phyloP scores from a whole-genome alignment of 2,113 vertebrate species.

The Glaucidium brasilianum region DNA sequence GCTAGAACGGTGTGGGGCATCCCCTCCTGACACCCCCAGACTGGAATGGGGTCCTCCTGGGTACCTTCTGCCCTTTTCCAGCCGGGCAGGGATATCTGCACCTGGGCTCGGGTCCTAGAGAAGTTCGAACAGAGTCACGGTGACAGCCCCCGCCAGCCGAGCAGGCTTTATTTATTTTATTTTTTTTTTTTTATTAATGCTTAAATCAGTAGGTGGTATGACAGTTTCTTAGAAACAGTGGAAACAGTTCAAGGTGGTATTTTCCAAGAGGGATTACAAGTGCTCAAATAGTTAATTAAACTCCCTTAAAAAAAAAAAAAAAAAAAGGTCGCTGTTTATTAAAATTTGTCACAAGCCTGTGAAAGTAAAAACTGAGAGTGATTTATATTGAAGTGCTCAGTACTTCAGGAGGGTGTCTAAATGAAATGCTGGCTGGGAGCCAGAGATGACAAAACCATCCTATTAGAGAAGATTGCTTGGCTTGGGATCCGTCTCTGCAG shows the following conservation, averaged over 20 bases:
- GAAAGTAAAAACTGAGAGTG: slow-evolving; percentile 43
- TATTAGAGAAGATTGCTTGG: background rate
- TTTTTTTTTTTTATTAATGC: slow-evolving; percentile 35
- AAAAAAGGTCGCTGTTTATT: slow-evolving; percentile 45
- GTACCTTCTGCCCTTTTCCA: background rate
- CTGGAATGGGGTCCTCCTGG: background rate
- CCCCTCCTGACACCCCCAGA: background rate
- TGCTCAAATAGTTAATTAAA: slow-evolving; percentile 70
- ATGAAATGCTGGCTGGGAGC: slow-evolving; percentile 22
- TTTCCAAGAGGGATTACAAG: slow-evolving; percentile 64
- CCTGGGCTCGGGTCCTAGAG: background rate
- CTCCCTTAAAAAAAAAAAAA: background rate
- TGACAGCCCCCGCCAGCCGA: background rate
- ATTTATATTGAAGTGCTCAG: slow-evolving; percentile 22
- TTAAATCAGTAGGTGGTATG: slow-evolving; percentile 57
- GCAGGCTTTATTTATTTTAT: background rate
- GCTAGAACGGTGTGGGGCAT: background rate
- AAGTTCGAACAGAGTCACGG: background rate
- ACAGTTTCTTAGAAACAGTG: slow-evolving; percentile 62
- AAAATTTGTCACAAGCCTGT: slow-evolving; percentile 54
- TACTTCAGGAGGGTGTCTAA: slow-evolving; percentile 54
- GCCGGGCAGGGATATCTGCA: background rate
- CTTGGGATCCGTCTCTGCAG: background rate
- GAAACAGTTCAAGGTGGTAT: slow-evolving; percentile 63
- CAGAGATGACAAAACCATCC: slow-evolving; percentile 18